These are phyloP conservation scores for Lasioglossum baleicum DNA, from an alignment of 1,140 invertebrate species.

Conservation along the genomic window DNA sequence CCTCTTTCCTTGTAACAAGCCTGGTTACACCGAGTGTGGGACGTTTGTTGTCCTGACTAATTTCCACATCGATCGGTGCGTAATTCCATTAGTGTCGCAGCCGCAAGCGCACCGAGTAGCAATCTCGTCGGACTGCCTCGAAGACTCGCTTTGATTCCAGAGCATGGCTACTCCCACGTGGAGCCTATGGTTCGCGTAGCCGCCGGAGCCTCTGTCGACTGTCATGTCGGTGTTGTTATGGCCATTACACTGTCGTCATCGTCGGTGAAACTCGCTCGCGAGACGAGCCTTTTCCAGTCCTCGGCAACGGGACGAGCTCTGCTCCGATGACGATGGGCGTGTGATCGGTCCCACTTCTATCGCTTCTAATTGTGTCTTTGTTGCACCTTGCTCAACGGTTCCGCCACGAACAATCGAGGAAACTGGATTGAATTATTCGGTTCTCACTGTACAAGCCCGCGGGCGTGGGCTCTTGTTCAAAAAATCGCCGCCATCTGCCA, in stretches of 20 bases:
- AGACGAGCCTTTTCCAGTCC: neutral
- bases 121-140: neutral
- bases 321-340: neutral
- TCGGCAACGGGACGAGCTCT: neutral
- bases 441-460: too few relatives aligned
- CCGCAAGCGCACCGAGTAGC: neutral
- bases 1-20: too few relatives aligned
- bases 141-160: neutral
- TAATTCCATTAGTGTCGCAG: neutral
- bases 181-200: neutral
- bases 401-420: too few relatives aligned
- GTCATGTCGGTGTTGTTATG: neutral
- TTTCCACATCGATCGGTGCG: neutral
- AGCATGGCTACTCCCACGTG: neutral
- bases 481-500: too few relatives aligned
- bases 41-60: too few relatives aligned
- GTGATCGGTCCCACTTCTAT: neutral
- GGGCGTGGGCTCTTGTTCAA: too few relatives aligned
- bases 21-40: too few relatives aligned
- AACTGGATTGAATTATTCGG: too few relatives aligned
- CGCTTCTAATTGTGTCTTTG: too few relatives aligned
- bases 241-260: slow-evolving; percentile 4
- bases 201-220: too few relatives aligned
- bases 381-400: too few relatives aligned
- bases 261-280: neutral